Evolutionary conservation across 2,113 vertebrate genomes (phyloP).

Genomic region (Poecilia latipinna): DNA sequence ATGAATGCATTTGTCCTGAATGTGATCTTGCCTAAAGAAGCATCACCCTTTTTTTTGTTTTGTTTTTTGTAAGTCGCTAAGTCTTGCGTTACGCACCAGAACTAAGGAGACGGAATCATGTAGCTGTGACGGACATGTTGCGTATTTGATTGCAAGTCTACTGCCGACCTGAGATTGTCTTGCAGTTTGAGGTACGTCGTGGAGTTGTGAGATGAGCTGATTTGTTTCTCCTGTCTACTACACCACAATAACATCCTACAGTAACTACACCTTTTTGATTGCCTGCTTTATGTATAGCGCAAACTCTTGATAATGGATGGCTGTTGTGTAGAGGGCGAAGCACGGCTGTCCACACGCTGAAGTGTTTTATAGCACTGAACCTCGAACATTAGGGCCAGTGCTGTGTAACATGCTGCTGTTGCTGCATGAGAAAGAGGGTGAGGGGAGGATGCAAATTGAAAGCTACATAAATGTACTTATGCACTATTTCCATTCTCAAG

Average conservation of each 20-base stretch:
- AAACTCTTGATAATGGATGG: background rate
- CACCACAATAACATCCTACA: background rate
- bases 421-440: background rate
- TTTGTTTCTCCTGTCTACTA: background rate
- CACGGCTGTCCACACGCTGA: background rate
- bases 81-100: constrained; percentile 34
- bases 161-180: constrained; percentile 24
- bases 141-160: constrained; percentile 10
- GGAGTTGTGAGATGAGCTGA: background rate
- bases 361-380: background rate
- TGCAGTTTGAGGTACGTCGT: background rate
- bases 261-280: constrained; percentile 1
- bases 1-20: constrained; percentile 1
- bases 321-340: constrained; percentile 1
- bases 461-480: background rate
- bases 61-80: background rate
- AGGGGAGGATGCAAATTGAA: constrained; percentile 1
- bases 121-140: constrained; percentile 26
- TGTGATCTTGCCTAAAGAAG: background rate
- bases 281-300: background rate
- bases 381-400: background rate
- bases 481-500: background rate
- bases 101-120: constrained; percentile 14
- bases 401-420: background rate
- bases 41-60: background rate